Evolutionary conservation across 2,888 invertebrate genomes (phyloP), one percentile per base, ranked within the genome.

Genomic region (Chalcosyrphus nemorum): DNA sequence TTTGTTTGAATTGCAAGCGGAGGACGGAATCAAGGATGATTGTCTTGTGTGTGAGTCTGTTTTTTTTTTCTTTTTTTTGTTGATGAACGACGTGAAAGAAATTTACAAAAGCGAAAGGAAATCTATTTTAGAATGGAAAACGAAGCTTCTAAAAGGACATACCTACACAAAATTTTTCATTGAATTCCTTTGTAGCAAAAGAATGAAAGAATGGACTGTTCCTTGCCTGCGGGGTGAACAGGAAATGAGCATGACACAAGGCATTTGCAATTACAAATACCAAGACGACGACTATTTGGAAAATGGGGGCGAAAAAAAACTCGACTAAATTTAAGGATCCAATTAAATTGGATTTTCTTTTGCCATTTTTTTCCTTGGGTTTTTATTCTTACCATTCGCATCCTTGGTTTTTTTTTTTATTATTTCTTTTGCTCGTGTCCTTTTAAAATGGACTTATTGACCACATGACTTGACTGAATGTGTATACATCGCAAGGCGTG

Each of bases 331-430:
- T 68, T 68, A 72, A 78, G 82, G 72, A 82, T 78, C 78, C 82
- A 82, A 82, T 78, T 82, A 78, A 72, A 68, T 82, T 82, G 68
- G 56, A 72, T 82, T 76, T 32, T n/a, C n/a, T 41, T 66, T 75
- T 74, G 45, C 5, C 17, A 1, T 32, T 63, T 74, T n/a, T 74
- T 45, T 4, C 21, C 54, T 74, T n/a, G 63, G 15, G 24, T 63
- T 54, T 56, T 13, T 27, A 35, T 56, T 65, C 38, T n/a, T n/a
- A 38, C 38, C 24, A 24, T 66, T 47, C 57, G 35, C 57, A 27
- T 65, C 65, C 29, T 11, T 47, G 65, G 47, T 38, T 75, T 56
- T 29, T 35, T 27, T 38, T 21, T 47, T 29, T 38, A 57, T 38
- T 75, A 45, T 29, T 35, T 27, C 45, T 21, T 47, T 29, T 38